phyloP scores from a whole-genome alignment of 2,113 vertebrate species.

The Pachyramphus minor region DNA sequence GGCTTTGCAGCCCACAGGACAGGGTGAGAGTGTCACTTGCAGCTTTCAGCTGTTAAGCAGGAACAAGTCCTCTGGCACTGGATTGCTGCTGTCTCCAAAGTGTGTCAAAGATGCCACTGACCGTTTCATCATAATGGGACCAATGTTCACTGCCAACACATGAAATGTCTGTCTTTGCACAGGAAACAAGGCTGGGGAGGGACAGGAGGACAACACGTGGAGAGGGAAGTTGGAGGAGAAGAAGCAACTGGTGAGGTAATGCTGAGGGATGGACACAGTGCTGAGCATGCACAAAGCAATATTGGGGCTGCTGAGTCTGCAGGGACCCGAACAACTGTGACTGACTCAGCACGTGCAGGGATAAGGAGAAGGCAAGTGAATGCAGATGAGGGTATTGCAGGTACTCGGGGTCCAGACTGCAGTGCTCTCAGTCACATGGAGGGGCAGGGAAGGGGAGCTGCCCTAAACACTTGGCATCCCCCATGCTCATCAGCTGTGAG shows the following conservation, averaged over 20 bases:
- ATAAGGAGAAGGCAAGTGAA: neutral
- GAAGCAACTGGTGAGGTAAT: neutral
- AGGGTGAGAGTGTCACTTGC: neutral
- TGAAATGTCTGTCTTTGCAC: neutral
- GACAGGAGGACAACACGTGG: too few species aligned
- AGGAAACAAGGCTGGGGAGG: neutral
- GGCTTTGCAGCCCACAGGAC: neutral
- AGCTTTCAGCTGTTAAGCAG: neutral
- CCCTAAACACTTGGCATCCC: too few species aligned
- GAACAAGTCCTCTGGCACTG: neutral
- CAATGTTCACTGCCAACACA: neutral
- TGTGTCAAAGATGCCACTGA: neutral
- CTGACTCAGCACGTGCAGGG: neutral
- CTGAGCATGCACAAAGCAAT: neutral
- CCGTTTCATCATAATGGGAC: neutral
- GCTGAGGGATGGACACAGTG: neutral
- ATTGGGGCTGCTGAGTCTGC: neutral
- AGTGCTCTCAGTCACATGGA: neutral
- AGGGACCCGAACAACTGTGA: neutral
- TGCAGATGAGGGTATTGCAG: neutral
- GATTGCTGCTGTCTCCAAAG: neutral
- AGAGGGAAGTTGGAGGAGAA: neutral
- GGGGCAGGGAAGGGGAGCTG: neutral
- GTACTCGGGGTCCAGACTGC: neutral
- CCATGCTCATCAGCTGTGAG: neutral